These are phyloP conservation scores for Eidolon dupreanum DNA, from an alignment of 2,797 vertebrate species.

Conservation along the genomic window DNA sequence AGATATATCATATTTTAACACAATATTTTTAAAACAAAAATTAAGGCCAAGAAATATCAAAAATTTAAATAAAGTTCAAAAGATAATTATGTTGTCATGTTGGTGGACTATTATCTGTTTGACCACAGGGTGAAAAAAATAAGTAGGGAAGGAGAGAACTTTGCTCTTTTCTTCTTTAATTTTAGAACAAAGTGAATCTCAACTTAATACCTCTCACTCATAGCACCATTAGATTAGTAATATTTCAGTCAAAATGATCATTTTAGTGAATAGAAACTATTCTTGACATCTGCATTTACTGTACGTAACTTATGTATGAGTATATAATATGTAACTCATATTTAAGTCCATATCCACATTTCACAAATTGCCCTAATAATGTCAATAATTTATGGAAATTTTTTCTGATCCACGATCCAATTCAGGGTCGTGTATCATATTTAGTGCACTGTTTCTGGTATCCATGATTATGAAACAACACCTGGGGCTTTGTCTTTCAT, in stretches of 20 bases:
- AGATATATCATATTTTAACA: background rate
- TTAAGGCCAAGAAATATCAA: background rate
- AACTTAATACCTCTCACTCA: background rate
- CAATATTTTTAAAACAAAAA: constrained; percentile 13
- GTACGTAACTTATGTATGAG: background rate
- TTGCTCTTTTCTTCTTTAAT: background rate
- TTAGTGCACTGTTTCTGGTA: background rate
- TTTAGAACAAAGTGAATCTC: background rate
- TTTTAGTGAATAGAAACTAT: background rate
- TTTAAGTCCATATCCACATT: background rate
- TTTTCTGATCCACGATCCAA: background rate
- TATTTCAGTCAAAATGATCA: background rate
- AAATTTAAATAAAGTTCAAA: background rate
- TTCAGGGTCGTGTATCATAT: background rate
- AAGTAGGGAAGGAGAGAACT: background rate
- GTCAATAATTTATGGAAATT: background rate
- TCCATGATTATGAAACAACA: background rate
- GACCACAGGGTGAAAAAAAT: background rate
- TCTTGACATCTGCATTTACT: background rate
- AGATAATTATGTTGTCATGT: background rate
- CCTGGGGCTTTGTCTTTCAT: background rate
- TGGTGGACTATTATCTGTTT: background rate
- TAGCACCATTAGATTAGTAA: background rate
- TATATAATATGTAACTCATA: background rate
- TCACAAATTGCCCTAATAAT: background rate